Evolutionary conservation across 1,140 invertebrate genomes (phyloP), one percentile per base, ranked within the genome.

Genomic region (Papilio machaon): DNA sequence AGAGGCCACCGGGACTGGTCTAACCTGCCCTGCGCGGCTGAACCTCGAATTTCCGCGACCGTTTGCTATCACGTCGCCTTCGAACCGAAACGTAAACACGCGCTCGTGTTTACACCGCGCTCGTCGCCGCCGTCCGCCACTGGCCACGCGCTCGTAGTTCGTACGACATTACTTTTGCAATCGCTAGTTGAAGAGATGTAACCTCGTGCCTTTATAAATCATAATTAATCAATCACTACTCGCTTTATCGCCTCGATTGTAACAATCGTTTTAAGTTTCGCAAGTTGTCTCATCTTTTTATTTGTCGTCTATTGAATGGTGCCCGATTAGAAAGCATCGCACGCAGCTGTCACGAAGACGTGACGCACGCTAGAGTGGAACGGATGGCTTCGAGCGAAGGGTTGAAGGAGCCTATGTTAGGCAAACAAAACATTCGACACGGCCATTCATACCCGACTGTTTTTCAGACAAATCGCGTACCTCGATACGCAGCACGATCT

Each of bases 1-100:
- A 88, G 92, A 93, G 91, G 92, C 90, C 93, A 91, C 88, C 89
- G 91, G 92, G 93, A 94, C 93, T 94, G 93, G 93, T 94, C 93
- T 94, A 94, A 94, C 92, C 93, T 94, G 93, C 93, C 92, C 90
- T 90, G 91, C 88, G 89, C 90, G 88, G 87, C 90, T 91, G 91
- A 94, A 91, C 93, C 90, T 91, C 93, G 87, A 94, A 94, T 92
- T 93, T 92, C 92, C 88, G 91, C 88, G 91, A 90, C 87, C 87
- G 87, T 91, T 92, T 92, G 89, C 91, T 92, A 94, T 92, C 90
- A 90, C 84, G 88, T 89, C 86, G 83, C 84, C 84, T 83, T 89
- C 87, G 88, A 87, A 85, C 85, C 86, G 81, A 89, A 82, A 85
- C 83, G 85, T 88, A 89, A 86, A 88, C 88, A 90, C 70, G 81